Conservation (phyloP, 2,888 invertebrate genomes). For the Mimas tiliae region DNA sequence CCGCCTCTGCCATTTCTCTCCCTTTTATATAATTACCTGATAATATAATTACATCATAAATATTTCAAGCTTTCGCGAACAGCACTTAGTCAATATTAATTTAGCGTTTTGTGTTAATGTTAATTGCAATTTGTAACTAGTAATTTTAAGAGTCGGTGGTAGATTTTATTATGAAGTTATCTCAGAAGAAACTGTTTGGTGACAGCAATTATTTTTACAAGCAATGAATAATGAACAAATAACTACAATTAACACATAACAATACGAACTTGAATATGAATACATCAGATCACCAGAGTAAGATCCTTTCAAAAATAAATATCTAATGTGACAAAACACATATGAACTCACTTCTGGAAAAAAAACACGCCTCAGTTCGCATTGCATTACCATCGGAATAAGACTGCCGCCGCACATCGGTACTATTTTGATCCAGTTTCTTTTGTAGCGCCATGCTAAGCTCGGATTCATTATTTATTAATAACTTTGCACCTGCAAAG, state of each 20-base stretch:
- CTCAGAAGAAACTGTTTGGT: background rate
- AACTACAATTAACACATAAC: too few relatives aligned
- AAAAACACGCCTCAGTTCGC: too few relatives aligned
- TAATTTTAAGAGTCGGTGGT: too few relatives aligned
- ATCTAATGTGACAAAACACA: too few relatives aligned
- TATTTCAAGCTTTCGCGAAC: constrained; percentile 52
- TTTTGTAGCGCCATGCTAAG: constrained; percentile 46
- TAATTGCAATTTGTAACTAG: background rate
- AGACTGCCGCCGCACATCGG: constrained; percentile 45
- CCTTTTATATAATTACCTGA: constrained; percentile 61
- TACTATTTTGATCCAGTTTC: constrained; percentile 57
- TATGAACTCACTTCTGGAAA: too few relatives aligned
- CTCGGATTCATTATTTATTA: constrained; percentile 56
- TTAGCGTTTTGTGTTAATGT: background rate
- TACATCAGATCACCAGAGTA: background rate
- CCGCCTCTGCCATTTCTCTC: constrained; percentile 61
- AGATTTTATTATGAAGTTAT: too few relatives aligned
- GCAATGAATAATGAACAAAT: too few relatives aligned
- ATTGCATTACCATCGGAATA: constrained; percentile 30
- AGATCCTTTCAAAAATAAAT: too few relatives aligned
- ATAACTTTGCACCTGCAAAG: constrained; percentile 49
- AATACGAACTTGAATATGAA: too few relatives aligned
- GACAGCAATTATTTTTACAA: background rate
- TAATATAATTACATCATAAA: constrained; percentile 73
- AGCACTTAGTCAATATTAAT: constrained; percentile 40